Percentiles rank a stretch among this genome's conserved stretches.
These are phyloP conservation scores for Danio rerio DNA, from an alignment of 2,113 vertebrate genomes.

Conservation along the genomic window DNA sequence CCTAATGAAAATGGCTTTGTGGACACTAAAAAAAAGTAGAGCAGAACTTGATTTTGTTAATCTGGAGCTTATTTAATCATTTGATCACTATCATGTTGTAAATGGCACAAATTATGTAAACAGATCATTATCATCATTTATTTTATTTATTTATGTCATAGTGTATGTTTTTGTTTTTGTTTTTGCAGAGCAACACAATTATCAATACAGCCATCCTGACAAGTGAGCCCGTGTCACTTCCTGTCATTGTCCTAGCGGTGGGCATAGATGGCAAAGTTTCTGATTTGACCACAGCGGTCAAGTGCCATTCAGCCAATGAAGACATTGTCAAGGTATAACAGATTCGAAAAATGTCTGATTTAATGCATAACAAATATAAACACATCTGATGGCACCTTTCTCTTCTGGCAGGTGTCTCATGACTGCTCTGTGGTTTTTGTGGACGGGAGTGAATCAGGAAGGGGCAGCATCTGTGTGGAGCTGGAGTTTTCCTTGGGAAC, in stretches of 20 bases:
- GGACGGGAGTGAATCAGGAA: constrained; percentile 90
- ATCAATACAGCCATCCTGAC: constrained; percentile 92
- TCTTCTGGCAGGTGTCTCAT: constrained; percentile 83
- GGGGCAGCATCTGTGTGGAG: constrained; percentile 81
- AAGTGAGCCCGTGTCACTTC: constrained; percentile 83
- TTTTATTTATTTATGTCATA: not conserved
- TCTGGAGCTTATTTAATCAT: no score
- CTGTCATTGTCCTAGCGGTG: constrained; percentile 85
- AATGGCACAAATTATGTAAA: no score
- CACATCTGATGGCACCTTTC: not conserved
- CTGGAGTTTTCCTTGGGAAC: constrained; percentile 87
- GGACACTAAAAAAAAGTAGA: no score
- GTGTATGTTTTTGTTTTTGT: not conserved
- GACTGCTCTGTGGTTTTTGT: constrained; percentile 89
- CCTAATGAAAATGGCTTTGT: no score
- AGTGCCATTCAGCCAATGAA: constrained; percentile 85
- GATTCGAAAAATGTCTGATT: not conserved
- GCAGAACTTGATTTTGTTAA: no score
- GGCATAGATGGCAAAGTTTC: constrained; percentile 80
- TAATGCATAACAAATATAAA: not conserved
- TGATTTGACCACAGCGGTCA: constrained; percentile 81
- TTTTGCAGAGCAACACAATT: constrained; percentile 69
- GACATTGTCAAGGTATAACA: constrained; percentile 86
- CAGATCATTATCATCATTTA: no score
- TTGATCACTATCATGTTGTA: no score